Base-by-base conservation (phyloP, 1,140 invertebrate genomes). In the Pseudachorutes palmiensis region DNA sequence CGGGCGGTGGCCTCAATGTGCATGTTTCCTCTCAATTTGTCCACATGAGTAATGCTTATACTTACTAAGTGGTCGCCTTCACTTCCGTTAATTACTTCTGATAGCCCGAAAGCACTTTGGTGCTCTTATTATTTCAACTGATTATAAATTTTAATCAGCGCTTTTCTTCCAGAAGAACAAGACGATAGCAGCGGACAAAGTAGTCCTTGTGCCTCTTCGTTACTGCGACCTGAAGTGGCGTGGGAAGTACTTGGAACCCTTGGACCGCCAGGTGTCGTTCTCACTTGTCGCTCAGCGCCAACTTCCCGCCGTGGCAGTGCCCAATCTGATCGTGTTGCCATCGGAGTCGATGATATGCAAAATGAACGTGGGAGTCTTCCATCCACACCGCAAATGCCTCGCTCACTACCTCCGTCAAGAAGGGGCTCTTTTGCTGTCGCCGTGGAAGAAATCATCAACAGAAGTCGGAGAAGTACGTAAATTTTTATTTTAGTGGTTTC, bases 381-480 rank as follows among this genome's bases (percentile, higher is more conserved):
- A 2, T 65, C 57, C 26, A 74, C 72, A 45, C 72, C 72, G 16
- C 67, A 68, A 22, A 68, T 74, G 68, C 72, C 72, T 31, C 48
- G 72, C 51, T 74, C 72, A 16, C 60, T 74, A 3, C 72, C 72
- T 29, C 72, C 72, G 1, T 74, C 72, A 22, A 58, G 72, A 31
- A 61, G 72, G 63, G 72, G 72, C 31, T 74, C 72, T 41, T 74
- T 74, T 57, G 72, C 72, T 29, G 62, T 74, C 24, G 72, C 72
- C n/a, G 72, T 74, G 16, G 72, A 74, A 58, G 69, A 74, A 68
- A 70, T 74, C 41, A 74, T 74, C 58, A 74, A 66, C 49, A 67
- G 70, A 28, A 66, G 65, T 62, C 24, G 72, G 30, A 60, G 72
- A 70, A 41, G 72, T 74, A 68, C 64, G 66, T 55, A 64, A 68